Evolutionary conservation across 2,113 vertebrate species (phyloP), one percentile per base, ranked within the genome.

Genomic region (Calidris pygmaea): DNA sequence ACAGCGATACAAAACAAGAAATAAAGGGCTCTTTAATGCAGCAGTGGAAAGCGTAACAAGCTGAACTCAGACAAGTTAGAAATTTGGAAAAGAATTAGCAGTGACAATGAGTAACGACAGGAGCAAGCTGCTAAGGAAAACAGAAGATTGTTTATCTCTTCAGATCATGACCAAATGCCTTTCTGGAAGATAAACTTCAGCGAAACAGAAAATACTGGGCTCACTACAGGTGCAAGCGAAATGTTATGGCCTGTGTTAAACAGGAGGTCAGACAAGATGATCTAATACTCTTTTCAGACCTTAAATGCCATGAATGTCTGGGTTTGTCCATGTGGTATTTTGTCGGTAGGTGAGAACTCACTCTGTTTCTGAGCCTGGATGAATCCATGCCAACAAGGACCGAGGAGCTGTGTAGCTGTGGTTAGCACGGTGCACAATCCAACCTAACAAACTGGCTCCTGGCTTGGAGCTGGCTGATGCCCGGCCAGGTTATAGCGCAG

Each of bases 191-290:
- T 60, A 75, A 85, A 81, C 70, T 87, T 92, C 53, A 94, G 35
- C 0, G 2, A 60, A 94, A 89, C 65, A 76, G 87, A 95, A 86
- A 93, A 55, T 87, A 91, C 39, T 89, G 73, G 52, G 39, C 80
- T 91, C 43, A 45, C 70, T 89, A 87, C 68, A 91, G 91, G 87
- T 96, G 74, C 48, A 91, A 91, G 62, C 0, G 6, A 96, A 95
- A 89, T 81, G 47, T 75, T 86, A 87, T 2, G 13, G 62, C 56
- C 77, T 85, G 29, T 93, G 70, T 76, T 89, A 89, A 72, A 70
- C 34, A 91, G 66, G 66, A 90, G 89, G 81, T 95, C 91, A 96
- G 77, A 94, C 65, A 92, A 95, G 91, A 92, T 52, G 89, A 89
- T 52, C 65, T 67, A 89, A 95, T 91, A 94, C 34, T 91, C 60